Percentiles rank a stretch among this genome's conserved stretches.
Evolutionary conservation across 2,888 invertebrate genomes (phyloP).

Genomic region (Ormyrus thymus): DNA sequence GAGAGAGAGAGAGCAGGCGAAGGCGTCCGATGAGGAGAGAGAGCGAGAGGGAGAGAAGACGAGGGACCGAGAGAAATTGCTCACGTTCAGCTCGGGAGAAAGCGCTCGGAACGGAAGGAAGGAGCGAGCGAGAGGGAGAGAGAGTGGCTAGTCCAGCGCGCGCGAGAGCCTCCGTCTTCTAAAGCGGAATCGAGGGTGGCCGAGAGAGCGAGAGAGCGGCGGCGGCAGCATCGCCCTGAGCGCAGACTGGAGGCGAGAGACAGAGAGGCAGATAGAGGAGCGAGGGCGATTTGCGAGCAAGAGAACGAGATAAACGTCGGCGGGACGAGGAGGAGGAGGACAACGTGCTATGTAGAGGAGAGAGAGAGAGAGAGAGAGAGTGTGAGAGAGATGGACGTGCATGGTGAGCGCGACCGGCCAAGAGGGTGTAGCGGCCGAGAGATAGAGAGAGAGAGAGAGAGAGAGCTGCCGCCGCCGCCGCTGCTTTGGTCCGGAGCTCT

Average conservation of each 20-base stretch:
- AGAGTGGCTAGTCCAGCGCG: conserved; percentile 35
- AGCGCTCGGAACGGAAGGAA: conserved; percentile 35
- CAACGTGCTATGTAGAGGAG: not conserved
- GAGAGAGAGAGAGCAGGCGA: conserved; percentile 1
- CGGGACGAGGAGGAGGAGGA: not conserved
- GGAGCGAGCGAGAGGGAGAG: conserved; percentile 20
- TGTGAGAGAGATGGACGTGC: conserved; percentile 19
- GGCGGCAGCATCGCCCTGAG: conserved; percentile 11
- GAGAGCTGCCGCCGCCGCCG: conserved; percentile 45
- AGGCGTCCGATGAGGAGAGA: conserved; percentile 7
- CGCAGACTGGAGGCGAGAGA: conserved; percentile 1
- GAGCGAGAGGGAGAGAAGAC: conserved; percentile 9
- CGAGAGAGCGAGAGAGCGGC: conserved; percentile 18
- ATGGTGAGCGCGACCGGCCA: not conserved
- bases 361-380: conserved; percentile 29
- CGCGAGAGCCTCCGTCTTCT: conserved; percentile 27
- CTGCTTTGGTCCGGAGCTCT: conserved; percentile 59
- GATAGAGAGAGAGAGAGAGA: conserved; percentile 50
- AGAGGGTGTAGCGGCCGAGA: not conserved
- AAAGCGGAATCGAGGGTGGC: conserved; percentile 39
- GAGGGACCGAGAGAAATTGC: conserved; percentile 49
- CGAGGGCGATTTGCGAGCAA: conserved; percentile 40
- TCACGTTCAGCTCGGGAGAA: conserved; percentile 42
- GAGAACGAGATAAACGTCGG: conserved; percentile 43
- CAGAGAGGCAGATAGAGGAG: conserved; percentile 41